Evolutionary conservation across 2,113 vertebrate genomes (phyloP).

Genomic region (Sceloporus tristichus): DNA sequence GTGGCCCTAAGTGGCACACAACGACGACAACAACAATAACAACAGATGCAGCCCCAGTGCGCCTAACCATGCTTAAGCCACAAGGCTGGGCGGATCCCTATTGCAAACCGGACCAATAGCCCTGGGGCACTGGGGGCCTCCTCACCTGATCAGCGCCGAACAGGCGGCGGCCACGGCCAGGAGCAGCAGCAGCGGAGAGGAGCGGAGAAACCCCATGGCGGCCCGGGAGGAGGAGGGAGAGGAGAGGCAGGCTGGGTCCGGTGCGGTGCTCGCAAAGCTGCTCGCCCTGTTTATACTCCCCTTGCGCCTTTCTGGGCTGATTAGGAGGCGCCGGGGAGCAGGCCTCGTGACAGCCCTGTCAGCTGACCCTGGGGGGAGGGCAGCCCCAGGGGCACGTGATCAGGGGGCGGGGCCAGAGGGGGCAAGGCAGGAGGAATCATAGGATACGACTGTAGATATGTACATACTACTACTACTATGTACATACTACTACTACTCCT

Average conservation of each 20-base stretch:
- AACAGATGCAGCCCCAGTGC: too few species aligned
- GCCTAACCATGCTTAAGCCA: too few species aligned
- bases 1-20: too few species aligned
- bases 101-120: too few species aligned
- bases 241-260: too few species aligned
- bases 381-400: slow-evolving; percentile 51
- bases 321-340: slow-evolving; percentile 46
- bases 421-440: background rate
- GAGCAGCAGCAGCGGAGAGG: slow-evolving; percentile 30
- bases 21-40: too few species aligned
- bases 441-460: too few species aligned
- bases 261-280: background rate
- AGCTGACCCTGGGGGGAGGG: slow-evolving; percentile 59
- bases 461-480: too few species aligned
- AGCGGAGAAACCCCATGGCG: slow-evolving; percentile 40
- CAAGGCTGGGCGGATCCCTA: background rate
- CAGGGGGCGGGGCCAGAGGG: background rate
- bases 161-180: slow-evolving; percentile 32
- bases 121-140: background rate
- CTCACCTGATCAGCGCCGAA: slow-evolving; percentile 69
- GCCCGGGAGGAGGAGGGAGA: background rate
- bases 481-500: too few species aligned
- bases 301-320: slow-evolving; percentile 1
- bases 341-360: slow-evolving; percentile 41
- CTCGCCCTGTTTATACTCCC: background rate